A percentile compares a stretch with the other conserved stretches of the same genome.
phyloP scores from a whole-genome alignment of 2,797 vertebrate species.

The Discoglossus pictus region DNA sequence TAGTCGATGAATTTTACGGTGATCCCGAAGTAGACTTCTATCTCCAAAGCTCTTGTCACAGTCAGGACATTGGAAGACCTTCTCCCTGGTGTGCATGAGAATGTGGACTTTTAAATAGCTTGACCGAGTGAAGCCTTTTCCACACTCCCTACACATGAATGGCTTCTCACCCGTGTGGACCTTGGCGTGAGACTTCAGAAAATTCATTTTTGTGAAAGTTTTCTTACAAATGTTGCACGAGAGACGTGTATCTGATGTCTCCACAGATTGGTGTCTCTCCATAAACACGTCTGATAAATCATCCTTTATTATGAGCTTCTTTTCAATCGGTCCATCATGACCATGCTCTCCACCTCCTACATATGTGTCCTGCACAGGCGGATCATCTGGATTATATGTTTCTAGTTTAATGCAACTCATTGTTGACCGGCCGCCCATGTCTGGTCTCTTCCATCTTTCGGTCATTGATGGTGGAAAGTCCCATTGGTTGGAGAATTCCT shows the following conservation, averaged over 20 bases:
- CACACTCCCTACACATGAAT: constrained; percentile 59
- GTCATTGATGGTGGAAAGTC: background rate
- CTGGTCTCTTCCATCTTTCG: too few species aligned
- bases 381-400: background rate
- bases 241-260: background rate
- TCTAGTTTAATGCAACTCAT: constrained; percentile 17
- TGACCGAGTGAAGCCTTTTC: constrained; percentile 57
- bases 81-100: constrained; percentile 59
- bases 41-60: constrained; percentile 56
- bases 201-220: constrained; percentile 12
- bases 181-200: constrained; percentile 15
- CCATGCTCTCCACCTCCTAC: too few species aligned
- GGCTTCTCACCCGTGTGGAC: constrained; percentile 61
- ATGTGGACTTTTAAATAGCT: constrained; percentile 60
- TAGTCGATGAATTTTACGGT: constrained; percentile 55
- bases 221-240: constrained; percentile 34
- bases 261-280: background rate
- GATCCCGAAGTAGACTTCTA: constrained; percentile 53
- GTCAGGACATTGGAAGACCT: constrained; percentile 54
- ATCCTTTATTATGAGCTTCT: background rate
- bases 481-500: background rate
- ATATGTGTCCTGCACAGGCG: too few species aligned
- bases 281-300: background rate
- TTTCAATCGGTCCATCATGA: background rate
- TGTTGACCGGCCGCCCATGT: too few species aligned